Evolutionary conservation across 2,797 vertebrate species (phyloP), one percentile per base, ranked within the genome.

Genomic region (Antennarius maculatus): DNA sequence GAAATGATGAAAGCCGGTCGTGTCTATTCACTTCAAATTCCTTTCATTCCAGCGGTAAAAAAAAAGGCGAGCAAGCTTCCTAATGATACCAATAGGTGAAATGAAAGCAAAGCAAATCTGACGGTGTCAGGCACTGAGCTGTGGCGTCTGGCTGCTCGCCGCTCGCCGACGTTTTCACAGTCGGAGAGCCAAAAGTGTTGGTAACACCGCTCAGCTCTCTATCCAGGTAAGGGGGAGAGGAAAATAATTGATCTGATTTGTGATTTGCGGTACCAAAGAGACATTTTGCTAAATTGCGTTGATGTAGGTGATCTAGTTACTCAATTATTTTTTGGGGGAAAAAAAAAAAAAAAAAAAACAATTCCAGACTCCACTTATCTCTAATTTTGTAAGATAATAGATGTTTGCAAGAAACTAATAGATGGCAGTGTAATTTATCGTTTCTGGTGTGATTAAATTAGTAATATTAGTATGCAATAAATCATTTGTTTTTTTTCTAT

Each of bases 21-120:
- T 50, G 76, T 88, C 85, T 80, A 57, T 80, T 84, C 83, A 82
- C 79, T 82, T 84, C 80, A 75, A 81, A 86, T 84, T 83, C 81
- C 69, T 89, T 93, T 89, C 82, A 88, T 88, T 86, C 80, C 70
- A 67, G 66, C 51, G 71, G 69, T 82, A 88, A 85, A 88, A 23
- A 23, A 23, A 23, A 2, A 1, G 62, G 63, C 46, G 61, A 69
- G 81, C 83, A 86, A 80, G 71, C 73, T 23, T 82, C 75, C 74
- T 83, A 79, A 88, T 88, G 86, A 90, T 77, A 70, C 67, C 68
- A 73, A 82, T 23, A 69, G 54, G 75, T 86, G 84, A 89, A 86
- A 89, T 89, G 89, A 89, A 88, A 87, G 83, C 79, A 70, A 23
- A 23, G 81, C 76, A 80, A 82, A 83, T 86, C 84, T 86, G 73